These are phyloP conservation scores for Lasius fuliginosus DNA, from an alignment of 2,888 invertebrate genomes.

Conservation along the genomic window DNA sequence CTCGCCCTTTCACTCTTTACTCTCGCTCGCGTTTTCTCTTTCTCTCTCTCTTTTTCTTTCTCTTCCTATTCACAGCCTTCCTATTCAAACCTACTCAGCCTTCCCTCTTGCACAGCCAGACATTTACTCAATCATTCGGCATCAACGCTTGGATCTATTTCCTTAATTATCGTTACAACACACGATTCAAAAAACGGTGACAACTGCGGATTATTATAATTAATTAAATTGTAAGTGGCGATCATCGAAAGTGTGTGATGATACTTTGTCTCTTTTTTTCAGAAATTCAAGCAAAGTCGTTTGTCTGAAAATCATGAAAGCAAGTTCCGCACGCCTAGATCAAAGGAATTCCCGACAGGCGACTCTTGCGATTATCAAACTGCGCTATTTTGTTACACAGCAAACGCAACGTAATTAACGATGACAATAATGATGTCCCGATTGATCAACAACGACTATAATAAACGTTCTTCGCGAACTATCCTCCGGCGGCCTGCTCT, in stretches of 20 bases:
- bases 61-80: conserved; percentile 65
- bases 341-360: conserved; percentile 49
- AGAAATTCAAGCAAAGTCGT: conserved; percentile 27
- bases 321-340: conserved; percentile 44
- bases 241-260: conserved; percentile 63
- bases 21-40: conserved; percentile 46
- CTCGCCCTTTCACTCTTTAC: conserved; percentile 57
- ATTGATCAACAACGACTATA: not conserved
- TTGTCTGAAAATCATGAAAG: conserved; percentile 39
- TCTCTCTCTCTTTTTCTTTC: conserved; percentile 42
- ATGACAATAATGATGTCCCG: not conserved
- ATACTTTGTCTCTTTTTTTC: conserved; percentile 3
- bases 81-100: conserved; percentile 78
- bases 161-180: conserved; percentile 55
- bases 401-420: conserved; percentile 24
- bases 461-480: conserved; percentile 12
- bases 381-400: not conserved
- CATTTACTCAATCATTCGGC: conserved; percentile 84
- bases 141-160: conserved; percentile 68
- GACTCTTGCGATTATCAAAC: conserved; percentile 1
- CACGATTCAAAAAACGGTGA: conserved; percentile 56
- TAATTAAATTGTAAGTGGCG: conserved; percentile 65
- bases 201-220: conserved; percentile 62
- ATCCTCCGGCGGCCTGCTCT: conserved; percentile 1
- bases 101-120: conserved; percentile 84